These are phyloP conservation scores for Paraplagusia blochii DNA, from an alignment of 2,113 vertebrate species.

Conservation along the genomic window DNA sequence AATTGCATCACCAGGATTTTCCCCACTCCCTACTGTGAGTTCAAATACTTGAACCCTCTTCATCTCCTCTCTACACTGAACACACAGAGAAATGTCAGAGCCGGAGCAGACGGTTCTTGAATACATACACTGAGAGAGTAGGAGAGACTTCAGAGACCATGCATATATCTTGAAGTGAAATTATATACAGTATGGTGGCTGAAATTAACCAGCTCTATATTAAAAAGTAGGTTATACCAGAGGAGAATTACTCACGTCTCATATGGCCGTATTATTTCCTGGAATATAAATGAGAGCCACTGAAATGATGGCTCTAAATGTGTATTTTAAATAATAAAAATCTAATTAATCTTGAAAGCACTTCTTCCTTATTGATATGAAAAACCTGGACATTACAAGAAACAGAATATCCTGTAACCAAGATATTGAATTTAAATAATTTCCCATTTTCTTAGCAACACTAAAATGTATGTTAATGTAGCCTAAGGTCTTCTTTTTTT, in stretches of 20 bases:
- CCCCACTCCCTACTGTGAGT: no score
- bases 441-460: no score
- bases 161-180: constrained; percentile 9
- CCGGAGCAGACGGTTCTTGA: background rate
- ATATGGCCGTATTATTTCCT: background rate
- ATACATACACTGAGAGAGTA: background rate
- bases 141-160: background rate
- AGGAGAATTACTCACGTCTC: constrained; percentile 8
- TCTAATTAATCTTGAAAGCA: background rate
- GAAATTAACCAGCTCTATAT: constrained; percentile 24
- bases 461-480: no score
- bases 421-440: no score
- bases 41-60: no score
- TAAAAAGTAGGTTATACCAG: constrained; percentile 28
- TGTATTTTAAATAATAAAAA: background rate
- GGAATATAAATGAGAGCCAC: background rate
- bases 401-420: no score
- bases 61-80: background rate
- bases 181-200: background rate
- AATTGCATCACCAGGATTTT: no score
- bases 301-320: background rate
- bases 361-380: no score
- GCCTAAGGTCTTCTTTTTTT: no score
- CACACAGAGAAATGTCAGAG: background rate
- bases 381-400: no score